Percentiles rank a stretch among this genome's conserved stretches.
Conservation (phyloP, 2,797 vertebrate genomes). For the Coendou prehensilis region DNA sequence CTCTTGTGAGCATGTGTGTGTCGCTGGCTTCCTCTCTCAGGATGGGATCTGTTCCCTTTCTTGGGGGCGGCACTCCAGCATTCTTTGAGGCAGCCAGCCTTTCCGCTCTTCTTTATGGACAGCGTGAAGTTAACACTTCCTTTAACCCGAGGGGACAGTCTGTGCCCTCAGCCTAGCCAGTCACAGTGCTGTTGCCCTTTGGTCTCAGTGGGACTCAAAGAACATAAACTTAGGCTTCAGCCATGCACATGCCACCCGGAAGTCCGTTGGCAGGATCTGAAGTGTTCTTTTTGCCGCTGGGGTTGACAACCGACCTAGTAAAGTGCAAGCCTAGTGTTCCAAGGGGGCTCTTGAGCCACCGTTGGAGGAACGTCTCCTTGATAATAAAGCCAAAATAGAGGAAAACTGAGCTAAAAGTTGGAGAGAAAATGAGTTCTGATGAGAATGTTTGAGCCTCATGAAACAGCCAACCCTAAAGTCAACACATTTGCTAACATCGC, state of each 20-base stretch:
- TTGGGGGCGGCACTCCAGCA: neutral
- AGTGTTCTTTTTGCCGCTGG: neutral
- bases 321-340: neutral
- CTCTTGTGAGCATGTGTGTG: neutral
- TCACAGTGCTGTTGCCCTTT: neutral
- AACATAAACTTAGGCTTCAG: neutral
- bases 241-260: neutral
- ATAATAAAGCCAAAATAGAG: slow-evolving; percentile 43
- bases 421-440: neutral
- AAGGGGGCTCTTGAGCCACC: neutral
- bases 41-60: neutral
- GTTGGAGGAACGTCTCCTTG: neutral
- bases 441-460: neutral
- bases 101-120: neutral
- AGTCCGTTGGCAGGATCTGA: neutral
- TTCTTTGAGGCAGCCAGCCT: neutral
- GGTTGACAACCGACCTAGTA: neutral
- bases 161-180: neutral
- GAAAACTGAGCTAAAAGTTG: neutral
- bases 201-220: neutral
- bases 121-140: slow-evolving; percentile 22
- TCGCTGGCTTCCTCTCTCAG: neutral
- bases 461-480: neutral
- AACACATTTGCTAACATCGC: neutral
- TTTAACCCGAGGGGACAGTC: neutral